Conservation (phyloP, 2,113 vertebrate species). For the Myanophis thanlyinensis region DNA sequence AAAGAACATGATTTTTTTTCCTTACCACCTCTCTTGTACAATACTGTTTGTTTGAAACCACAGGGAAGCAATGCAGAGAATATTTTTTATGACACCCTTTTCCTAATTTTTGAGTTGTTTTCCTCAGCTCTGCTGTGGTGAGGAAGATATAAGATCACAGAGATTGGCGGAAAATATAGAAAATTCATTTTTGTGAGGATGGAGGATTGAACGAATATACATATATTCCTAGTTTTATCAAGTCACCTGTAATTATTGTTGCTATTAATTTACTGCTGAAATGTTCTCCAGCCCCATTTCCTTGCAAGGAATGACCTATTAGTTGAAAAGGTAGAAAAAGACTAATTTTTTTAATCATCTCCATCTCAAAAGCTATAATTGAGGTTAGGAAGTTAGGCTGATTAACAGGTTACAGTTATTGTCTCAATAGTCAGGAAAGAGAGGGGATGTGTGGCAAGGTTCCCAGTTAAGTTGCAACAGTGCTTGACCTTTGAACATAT, state of each 20-base stretch:
- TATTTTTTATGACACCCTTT: background rate
- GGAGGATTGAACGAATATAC: background rate
- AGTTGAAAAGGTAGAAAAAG: slow-evolving; percentile 47
- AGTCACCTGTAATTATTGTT: slow-evolving; percentile 47
- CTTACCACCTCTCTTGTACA: background rate
- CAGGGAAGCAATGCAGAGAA: background rate
- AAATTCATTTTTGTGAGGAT: background rate
- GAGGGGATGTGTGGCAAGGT: slow-evolving; percentile 17
- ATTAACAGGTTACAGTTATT: slow-evolving; percentile 63
- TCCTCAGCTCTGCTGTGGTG: background rate
- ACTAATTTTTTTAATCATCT: slow-evolving; percentile 62
- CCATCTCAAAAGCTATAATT: slow-evolving; percentile 68
- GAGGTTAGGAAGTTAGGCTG: slow-evolving; percentile 63
- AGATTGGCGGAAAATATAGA: background rate
- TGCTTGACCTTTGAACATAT: slow-evolving; percentile 61
- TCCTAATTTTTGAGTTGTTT: background rate
- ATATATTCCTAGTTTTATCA: slow-evolving; percentile 18
- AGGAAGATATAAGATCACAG: background rate
- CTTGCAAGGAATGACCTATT: slow-evolving; percentile 52
- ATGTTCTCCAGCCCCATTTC: slow-evolving; percentile 42
- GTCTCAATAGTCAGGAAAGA: slow-evolving; percentile 13
- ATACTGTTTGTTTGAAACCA: background rate
- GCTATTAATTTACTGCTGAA: slow-evolving; percentile 17
- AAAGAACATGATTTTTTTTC: background rate
- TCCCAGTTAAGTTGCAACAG: slow-evolving; percentile 51